Evolutionary conservation across 2,113 vertebrate genomes (phyloP), one percentile per base, ranked within the genome.

Genomic region (Nycticebus coucang): DNA sequence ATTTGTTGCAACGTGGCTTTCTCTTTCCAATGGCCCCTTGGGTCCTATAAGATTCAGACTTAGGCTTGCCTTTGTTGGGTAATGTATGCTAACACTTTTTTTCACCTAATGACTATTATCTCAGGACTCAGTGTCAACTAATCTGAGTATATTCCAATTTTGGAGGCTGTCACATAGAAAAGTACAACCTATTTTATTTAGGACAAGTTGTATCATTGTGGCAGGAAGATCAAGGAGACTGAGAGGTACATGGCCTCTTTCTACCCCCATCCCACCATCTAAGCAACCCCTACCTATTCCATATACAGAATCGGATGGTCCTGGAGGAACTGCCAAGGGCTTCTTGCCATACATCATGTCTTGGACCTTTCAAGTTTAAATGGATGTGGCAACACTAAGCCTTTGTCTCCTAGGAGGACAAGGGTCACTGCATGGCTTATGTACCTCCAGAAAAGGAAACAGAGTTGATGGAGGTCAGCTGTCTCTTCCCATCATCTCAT

Each of bases 391-490:
- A 72, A 89, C 55, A 50, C 45, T 81, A n/a, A 7, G 77, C 55
- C 17, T 81, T 89, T 68, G 69, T 91, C 80, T 95, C 81, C 53
- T 89, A 77, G 55, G 68, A 95, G 8, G 62, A 92, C 30, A 90
- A 80, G 17, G 62, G 87, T 90, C 64, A 72, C 14, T 35, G 19
- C 1, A 2, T 72, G n/a, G 13, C 35, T 55, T 82, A 7, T 57
- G 57, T 64, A 69, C 41, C 19, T 59, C 75, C 57, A 75, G 35
- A 78, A 97, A 92, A 96, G 87, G 59, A 95, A 91, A 69, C 30
- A 12, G 26, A 77, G 50, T 91, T 14, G 72, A 28, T 75, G 2
- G 66, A 90, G 83, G n/a, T 94, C 90, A 93, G 62, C 59, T 50
- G 2, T 85, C 24, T 91, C 22, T 72, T 81, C 57, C 62, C 17